Base-by-base conservation (phyloP, 2,113 vertebrate species). In the Sorex fumeus region DNA sequence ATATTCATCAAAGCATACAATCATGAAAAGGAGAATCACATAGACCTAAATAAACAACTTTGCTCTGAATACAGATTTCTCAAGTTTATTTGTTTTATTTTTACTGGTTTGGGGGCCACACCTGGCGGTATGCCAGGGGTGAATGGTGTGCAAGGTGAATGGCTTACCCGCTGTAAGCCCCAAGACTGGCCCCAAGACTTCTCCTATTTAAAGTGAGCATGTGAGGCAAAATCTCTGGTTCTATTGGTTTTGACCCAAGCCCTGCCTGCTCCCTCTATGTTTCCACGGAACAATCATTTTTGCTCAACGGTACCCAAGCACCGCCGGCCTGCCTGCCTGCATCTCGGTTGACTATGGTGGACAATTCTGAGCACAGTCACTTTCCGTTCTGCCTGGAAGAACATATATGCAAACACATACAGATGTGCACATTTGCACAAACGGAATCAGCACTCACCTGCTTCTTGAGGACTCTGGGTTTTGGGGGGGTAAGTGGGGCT, bases 151-250 rank as follows among this genome's bases (percentile, higher is more conserved):
- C 47, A 50, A 50, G 47, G 47, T 12, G 13, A 50, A 50, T 50
- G 47, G 9, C 47, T 13, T 50, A 50, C 9, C 47, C 9, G 47
- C 47, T 50, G 47, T 13, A 50, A 6, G 6, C 47, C 10, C 47
- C 10, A n/a, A n/a, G n/a, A n/a, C 47, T 50, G 47, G 10, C 10
- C 47, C 47, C 47, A 10, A 0, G 16, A 40, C 43, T 47, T 77
- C 75, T 91, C 66, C 75, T 25, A 75, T 74, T 69, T 85, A 81
- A 92, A 90, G 18, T 30, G 62, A 87, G 50, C 71, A 62, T 71
- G 3, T 62, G 43, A 60, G 71, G 82, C 32, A 43, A 82, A 79
- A 43, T 27, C 50, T 28, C 77, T 76, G 8, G 36, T 77, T 87
- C 57, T 45, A 27, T 80, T 69, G 70, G 30, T 57, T 69, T 45